phyloP scores from a whole-genome alignment of 2,888 invertebrate species.

The Altica lythri region DNA sequence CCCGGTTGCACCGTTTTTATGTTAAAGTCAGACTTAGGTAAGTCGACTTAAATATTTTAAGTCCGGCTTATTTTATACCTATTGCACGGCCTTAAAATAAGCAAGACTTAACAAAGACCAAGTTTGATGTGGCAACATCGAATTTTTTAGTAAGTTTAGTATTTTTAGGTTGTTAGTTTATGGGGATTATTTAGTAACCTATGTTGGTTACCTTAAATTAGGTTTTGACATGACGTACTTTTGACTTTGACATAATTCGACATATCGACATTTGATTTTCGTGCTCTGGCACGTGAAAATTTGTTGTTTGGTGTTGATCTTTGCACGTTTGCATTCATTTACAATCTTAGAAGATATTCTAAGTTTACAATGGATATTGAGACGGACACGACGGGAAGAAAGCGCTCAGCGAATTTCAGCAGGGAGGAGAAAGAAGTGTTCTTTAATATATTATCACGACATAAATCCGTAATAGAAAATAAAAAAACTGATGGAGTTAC shows the following conservation, averaged over 20 bases:
- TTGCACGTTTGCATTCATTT: too few species aligned
- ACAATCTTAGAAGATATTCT: too few species aligned
- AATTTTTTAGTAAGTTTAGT: not conserved
- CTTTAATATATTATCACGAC: not conserved
- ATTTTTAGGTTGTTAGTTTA: not conserved
- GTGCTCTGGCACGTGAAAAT: too few species aligned
- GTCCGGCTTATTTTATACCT: not conserved
- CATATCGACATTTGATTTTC: not conserved
- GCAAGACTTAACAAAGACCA: not conserved
- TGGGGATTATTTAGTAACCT: not conserved
- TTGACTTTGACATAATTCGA: not conserved
- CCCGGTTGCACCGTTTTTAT: too few species aligned
- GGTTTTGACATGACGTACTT: not conserved
- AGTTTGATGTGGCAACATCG: not conserved
- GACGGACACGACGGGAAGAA: not conserved
- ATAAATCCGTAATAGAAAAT: too few species aligned
- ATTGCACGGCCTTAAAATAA: not conserved
- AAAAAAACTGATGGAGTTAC: not conserved
- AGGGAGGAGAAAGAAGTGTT: not conserved
- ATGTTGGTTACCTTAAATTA: not conserved
- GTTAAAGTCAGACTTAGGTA: too few species aligned
- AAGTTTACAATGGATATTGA: not conserved
- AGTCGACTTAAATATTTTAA: not conserved
- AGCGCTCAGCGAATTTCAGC: not conserved
- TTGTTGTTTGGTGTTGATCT: too few species aligned